Conservation (phyloP, 1,140 invertebrate species). For the Drosophila pseudoobscura region DNA sequence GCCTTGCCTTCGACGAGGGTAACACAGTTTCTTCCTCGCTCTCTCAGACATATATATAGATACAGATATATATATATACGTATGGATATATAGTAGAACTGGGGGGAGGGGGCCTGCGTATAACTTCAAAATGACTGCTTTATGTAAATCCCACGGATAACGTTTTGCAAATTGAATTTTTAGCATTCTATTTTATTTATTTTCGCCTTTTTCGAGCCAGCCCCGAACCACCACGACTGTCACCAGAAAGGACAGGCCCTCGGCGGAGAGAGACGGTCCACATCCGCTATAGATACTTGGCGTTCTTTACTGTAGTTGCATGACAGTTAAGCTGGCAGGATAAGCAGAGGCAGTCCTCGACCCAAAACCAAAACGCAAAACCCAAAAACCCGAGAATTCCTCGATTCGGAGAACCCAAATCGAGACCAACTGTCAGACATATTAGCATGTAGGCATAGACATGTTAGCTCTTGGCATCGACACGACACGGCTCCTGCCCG, state of each 20-base stretch:
- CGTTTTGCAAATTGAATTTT: conserved; percentile 83
- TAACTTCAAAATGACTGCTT: conserved; percentile 83
- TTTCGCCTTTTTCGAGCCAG: conserved; percentile 64
- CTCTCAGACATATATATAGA: conserved; percentile 21
- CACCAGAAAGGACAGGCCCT: conserved; percentile 58
- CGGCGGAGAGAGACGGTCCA: conserved; percentile 35
- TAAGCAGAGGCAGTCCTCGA: conserved; percentile 40
- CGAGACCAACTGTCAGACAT: conserved; percentile 76
- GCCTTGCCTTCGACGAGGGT: conserved; percentile 71
- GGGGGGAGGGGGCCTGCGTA: conserved; percentile 54
- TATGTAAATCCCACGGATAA: conserved; percentile 83
- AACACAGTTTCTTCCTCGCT: conserved; percentile 40
- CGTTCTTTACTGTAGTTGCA: conserved; percentile 67
- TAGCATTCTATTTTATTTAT: conserved; percentile 82
- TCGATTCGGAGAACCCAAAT: conserved; percentile 39
- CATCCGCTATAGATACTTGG: conserved; percentile 68
- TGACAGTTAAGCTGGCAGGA: conserved; percentile 77
- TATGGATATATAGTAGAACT: conserved; percentile 23
- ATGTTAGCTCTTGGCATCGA: conserved; percentile 47
- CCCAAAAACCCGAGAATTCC: no score
- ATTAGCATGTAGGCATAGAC: conserved; percentile 77
- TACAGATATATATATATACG: conserved; percentile 25
- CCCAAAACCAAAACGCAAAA: no score
- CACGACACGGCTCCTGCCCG: conserved; percentile 6
- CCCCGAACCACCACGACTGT: conserved; percentile 22